Conservation (phyloP, 2,888 invertebrate genomes). For the Ormyrus nitidulus region DNA sequence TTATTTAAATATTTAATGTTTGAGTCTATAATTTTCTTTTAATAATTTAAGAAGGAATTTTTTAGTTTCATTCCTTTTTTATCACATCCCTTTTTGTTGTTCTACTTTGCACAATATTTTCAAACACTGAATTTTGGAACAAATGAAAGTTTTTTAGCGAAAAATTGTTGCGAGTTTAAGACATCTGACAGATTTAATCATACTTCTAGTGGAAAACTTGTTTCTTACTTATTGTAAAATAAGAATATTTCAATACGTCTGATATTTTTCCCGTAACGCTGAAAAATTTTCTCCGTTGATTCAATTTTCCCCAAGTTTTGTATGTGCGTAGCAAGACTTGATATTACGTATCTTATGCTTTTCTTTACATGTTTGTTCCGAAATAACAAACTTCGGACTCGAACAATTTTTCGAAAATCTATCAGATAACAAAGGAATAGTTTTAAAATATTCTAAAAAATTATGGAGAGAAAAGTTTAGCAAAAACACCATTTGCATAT, state of each 20-base stretch:
- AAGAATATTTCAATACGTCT: not conserved
- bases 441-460: not conserved
- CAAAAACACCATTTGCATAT: not conserved
- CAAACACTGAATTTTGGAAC: no score
- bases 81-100: no score
- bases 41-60: no score
- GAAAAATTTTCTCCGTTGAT: conserved; percentile 10
- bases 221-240: not conserved
- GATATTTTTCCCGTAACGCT: not conserved
- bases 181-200: conserved; percentile 1
- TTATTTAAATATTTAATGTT: no score
- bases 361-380: not conserved
- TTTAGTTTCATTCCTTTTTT: no score
- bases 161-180: not conserved
- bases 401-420: conserved; percentile 3
- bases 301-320: conserved; percentile 14
- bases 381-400: not conserved
- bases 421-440: not conserved
- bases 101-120: no score
- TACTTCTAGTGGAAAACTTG: not conserved
- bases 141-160: not conserved
- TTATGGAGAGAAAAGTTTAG: not conserved
- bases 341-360: no score
- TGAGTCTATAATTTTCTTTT: no score
- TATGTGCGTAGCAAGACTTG: no score